phyloP scores from a whole-genome alignment of 2,113 vertebrate species.

The Pipra filicauda region DNA sequence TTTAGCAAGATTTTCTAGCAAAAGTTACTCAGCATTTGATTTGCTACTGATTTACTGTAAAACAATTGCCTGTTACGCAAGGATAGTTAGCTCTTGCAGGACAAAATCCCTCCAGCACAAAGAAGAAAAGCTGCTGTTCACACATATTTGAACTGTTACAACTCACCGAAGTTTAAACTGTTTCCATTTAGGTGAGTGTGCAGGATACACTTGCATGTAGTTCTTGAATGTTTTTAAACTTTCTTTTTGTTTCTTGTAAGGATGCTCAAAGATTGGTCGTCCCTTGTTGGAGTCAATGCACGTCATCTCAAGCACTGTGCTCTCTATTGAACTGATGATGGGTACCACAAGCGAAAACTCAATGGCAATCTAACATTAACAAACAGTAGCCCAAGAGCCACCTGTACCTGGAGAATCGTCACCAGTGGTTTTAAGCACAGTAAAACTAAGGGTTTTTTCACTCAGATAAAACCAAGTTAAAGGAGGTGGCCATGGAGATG shows the following conservation, averaged over 20 bases:
- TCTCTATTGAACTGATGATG: background rate
- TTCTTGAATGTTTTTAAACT: background rate
- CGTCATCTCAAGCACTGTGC: background rate
- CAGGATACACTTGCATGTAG: background rate
- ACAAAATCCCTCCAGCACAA: background rate
- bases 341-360: background rate
- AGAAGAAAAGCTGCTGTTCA: background rate
- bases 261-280: background rate
- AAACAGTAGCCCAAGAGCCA: background rate
- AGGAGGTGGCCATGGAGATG: background rate
- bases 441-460: background rate
- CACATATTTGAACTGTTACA: background rate
- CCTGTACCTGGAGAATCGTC: background rate
- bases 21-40: background rate
- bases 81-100: background rate
- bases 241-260: background rate
- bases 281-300: background rate
- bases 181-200: background rate
- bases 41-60: background rate
- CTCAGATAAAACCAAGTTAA: background rate
- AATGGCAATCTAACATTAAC: background rate
- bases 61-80: background rate
- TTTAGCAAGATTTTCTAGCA: background rate
- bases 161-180: background rate
- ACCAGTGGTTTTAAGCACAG: background rate